Evolutionary conservation across 2,113 vertebrate species (phyloP), one percentile per base, ranked within the genome.

Genomic region (Periophthalmus modestus): DNA sequence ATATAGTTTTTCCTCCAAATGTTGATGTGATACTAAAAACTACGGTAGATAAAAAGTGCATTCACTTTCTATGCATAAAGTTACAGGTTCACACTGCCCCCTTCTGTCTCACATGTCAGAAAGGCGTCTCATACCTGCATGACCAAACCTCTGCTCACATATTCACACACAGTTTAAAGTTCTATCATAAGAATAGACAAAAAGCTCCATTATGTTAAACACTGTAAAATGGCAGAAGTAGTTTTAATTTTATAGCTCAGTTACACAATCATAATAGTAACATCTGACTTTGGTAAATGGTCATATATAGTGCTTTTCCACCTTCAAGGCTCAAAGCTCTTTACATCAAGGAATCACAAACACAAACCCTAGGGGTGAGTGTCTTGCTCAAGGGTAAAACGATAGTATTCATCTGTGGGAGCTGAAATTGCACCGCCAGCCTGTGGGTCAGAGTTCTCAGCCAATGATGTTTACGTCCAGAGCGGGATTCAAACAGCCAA

Each of bases 1-100:
- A 61, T 61, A 14, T 13, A 3, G 12, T 43, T 43, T 43, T 61
- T 21, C 16, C 50, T 52, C 50, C 15, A 18, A 52, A 52, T 16
- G 14, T 12, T 13, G 2, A 52, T 52, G 50, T 16, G 16, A 16
- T 15, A 50, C 48, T 54, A 7, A 54, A 54, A 18, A 7, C 18
- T 54, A n/a, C 16, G 4, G 48, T 54, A 18, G 4, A 71, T 33
- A 24, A 13, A 33, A 65, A 73, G 33, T 78, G 48, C 54, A 7
- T 10, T 43, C 7, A 43, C 39, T 43, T 72, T 74, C 63, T 81
- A 52, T 75, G 61, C 72, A 19, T 74, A 57, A 71, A 54, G 84
- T 85, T 82, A 81, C 85, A 82, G 83, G 87, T 87, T 80, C 85
- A 89, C 74, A 88, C 88, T 88, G 89, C 91, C 89, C 91, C 85